Percentiles rank a stretch among this genome's conserved stretches.
phyloP scores from a whole-genome alignment of 1,140 invertebrate genomes.

The Zaprionus africanus region DNA sequence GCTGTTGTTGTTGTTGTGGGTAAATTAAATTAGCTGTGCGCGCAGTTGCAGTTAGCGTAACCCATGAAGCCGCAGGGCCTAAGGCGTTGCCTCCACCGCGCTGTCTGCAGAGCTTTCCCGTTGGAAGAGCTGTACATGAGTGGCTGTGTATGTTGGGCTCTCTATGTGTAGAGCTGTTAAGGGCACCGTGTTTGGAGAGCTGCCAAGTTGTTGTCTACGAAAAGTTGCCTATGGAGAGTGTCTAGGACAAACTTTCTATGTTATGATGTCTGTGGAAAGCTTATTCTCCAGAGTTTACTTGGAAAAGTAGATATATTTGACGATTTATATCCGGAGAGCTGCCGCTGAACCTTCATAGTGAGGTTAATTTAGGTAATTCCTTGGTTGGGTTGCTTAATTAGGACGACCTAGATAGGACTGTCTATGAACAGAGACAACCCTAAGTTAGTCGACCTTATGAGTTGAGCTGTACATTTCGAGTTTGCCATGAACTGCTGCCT shows the following conservation, averaged over 20 bases:
- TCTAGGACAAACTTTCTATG: no score
- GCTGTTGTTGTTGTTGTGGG: conserved; percentile 29
- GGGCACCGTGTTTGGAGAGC: background rate
- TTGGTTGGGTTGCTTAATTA: no score
- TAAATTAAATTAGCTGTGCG: conserved; percentile 67
- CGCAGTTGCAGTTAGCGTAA: conserved; percentile 65
- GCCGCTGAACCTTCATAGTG: no score
- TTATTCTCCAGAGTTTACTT: no score
- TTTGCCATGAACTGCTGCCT: background rate
- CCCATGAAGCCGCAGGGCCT: conserved; percentile 40
- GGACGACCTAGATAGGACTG: background rate
- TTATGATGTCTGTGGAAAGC: no score
- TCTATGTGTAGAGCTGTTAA: background rate
- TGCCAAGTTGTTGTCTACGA: background rate
- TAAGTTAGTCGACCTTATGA: no score
- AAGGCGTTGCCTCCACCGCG: background rate
- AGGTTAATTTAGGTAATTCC: background rate
- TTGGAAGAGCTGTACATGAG: background rate
- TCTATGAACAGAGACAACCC: no score
- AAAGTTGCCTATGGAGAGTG: background rate
- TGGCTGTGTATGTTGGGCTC: background rate
- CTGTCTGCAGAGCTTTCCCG: background rate
- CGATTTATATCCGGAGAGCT: no score
- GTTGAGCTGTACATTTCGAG: no score
- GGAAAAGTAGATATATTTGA: no score